Evolutionary conservation across 2,113 vertebrate species (phyloP).

Genomic region (Pangasianodon hypophthalmus): DNA sequence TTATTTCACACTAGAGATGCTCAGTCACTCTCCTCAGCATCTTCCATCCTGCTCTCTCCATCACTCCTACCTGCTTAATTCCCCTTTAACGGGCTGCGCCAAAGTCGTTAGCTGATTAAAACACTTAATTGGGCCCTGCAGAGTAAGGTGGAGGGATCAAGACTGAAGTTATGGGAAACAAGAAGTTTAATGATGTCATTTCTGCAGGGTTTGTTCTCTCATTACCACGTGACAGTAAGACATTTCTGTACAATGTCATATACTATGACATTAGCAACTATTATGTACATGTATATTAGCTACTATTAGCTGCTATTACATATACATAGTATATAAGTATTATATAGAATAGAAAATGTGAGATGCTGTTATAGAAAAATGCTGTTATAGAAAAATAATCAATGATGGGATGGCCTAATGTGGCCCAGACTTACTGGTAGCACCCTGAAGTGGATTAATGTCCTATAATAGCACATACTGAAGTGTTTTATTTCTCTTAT

Average conservation of each 20-base stretch:
- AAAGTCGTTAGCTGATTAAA: constrained; percentile 80
- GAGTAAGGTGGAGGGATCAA: constrained; percentile 60
- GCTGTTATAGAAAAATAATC: background rate
- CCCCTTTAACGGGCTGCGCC: constrained; percentile 75
- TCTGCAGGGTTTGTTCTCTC: constrained; percentile 19
- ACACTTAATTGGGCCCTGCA: constrained; percentile 77
- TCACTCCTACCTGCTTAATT: constrained; percentile 73
- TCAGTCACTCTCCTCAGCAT: constrained; percentile 73
- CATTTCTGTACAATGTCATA: background rate
- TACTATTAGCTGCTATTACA: background rate
- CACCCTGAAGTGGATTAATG: background rate
- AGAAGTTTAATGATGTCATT: constrained; percentile 23
- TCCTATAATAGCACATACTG: background rate
- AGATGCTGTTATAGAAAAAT: background rate
- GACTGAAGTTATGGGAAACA: constrained; percentile 52
- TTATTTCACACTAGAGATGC: constrained; percentile 78
- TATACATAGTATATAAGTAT: background rate
- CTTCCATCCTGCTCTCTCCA: constrained; percentile 64
- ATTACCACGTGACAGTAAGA: background rate
- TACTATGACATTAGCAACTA: background rate
- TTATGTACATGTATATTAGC: background rate
- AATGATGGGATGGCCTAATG: background rate
- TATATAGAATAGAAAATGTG: background rate
- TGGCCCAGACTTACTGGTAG: background rate
- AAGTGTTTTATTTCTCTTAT: background rate